These are phyloP conservation scores for Clarias magur DNA, from an alignment of 2,113 vertebrate species.

Conservation along the genomic window DNA sequence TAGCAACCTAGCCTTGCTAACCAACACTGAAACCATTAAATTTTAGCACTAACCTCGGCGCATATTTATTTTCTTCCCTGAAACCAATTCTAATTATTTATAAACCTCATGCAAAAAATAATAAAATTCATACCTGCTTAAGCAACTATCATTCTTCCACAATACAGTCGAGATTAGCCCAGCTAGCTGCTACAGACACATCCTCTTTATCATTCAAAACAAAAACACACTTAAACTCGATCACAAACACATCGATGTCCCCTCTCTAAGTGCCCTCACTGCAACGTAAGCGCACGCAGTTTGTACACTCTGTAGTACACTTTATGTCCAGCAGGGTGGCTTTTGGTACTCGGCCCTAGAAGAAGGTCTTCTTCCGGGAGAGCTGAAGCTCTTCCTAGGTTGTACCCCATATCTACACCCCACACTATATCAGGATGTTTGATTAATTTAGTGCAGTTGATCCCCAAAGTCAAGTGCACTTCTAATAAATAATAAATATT, in stretches of 20 bases:
- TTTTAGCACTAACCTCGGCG: not conserved
- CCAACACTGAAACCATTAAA: not conserved
- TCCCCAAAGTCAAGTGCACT: not conserved
- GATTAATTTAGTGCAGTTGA: not conserved
- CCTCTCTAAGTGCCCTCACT: not conserved
- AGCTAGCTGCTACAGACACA: conserved; percentile 47
- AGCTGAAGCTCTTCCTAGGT: not conserved
- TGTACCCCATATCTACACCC: not conserved
- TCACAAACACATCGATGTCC: not conserved
- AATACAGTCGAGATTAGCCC: conserved; percentile 6
- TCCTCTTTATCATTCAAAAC: conserved; percentile 61
- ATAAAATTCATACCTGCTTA: not conserved
- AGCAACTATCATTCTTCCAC: conserved; percentile 15
- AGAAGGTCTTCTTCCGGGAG: conserved; percentile 33
- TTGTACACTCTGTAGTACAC: not conserved
- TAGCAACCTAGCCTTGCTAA: not conserved
- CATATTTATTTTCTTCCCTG: not conserved
- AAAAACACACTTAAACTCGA: conserved; percentile 54
- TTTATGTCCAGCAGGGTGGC: not conserved
- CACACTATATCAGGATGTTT: no score
- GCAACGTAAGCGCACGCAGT: not conserved
- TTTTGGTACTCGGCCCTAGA: not conserved
- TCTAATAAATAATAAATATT: not conserved
- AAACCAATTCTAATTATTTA: not conserved
- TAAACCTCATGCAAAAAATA: not conserved